Percentiles rank a stretch among this genome's conserved stretches.
These are phyloP conservation scores for Actinia equina DNA, from an alignment of 64 coral and sea anemone genomes.

Conservation along the genomic window DNA sequence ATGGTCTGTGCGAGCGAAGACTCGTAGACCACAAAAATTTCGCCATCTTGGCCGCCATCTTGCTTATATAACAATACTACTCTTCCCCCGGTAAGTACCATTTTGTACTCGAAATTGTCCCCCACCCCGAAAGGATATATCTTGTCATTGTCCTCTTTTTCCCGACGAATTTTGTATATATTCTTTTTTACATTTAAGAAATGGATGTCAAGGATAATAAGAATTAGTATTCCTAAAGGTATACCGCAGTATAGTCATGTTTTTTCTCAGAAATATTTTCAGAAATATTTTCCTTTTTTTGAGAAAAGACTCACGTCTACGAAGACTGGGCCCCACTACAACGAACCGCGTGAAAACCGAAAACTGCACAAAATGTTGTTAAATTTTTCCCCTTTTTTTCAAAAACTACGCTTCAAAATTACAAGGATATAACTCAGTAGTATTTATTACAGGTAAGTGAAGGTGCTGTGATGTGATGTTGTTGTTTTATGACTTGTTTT, in stretches of 20 bases:
- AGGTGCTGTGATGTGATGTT: not conserved
- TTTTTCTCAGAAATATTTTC: too few species aligned
- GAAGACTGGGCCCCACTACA: not conserved
- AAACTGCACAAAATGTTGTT: not conserved
- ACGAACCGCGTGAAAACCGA: not conserved
- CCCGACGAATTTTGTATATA: too few species aligned
- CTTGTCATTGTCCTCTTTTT: too few species aligned
- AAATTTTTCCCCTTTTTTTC: not conserved
- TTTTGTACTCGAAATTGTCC: not conserved
- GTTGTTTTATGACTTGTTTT: not conserved
- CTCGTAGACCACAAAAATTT: constrained; percentile 12
- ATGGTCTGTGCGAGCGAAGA: not conserved
- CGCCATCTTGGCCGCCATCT: not conserved
- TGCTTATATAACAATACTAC: not conserved
- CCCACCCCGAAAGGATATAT: too few species aligned
- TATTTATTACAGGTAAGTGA: not conserved
- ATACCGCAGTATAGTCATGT: too few species aligned
- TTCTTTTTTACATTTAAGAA: too few species aligned
- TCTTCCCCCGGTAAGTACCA: not conserved
- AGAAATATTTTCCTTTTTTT: too few species aligned
- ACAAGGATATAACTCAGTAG: not conserved
- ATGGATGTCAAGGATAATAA: too few species aligned
- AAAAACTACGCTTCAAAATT: not conserved
- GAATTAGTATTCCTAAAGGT: too few species aligned
- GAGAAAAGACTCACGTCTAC: not conserved